phyloP scores from a whole-genome alignment of 2,888 invertebrate genomes.

The Pogonocherus hispidulus region DNA sequence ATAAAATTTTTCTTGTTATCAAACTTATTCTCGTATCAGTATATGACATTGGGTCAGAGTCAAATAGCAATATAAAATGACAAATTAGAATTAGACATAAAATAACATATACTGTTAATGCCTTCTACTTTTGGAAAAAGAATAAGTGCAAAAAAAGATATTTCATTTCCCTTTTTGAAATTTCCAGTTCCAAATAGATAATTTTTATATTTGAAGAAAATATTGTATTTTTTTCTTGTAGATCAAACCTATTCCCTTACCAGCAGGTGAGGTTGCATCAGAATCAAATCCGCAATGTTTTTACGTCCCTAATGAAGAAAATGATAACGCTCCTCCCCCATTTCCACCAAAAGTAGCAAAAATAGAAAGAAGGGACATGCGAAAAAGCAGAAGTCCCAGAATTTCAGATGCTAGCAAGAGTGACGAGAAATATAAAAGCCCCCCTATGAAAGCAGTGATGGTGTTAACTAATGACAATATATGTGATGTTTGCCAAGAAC shows the following conservation, averaged over 20 bases:
- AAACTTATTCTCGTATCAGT: too few species aligned
- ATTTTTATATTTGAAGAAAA: too few species aligned
- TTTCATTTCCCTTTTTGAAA: too few species aligned
- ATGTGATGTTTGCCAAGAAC: constrained; percentile 78
- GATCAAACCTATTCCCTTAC: constrained; percentile 85
- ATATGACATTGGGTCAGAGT: too few species aligned
- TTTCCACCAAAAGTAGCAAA: constrained; percentile 36
- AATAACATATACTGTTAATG: too few species aligned
- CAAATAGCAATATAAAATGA: too few species aligned
- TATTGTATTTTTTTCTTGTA: constrained; percentile 63
- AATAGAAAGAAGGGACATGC: constrained; percentile 42
- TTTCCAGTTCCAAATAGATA: too few species aligned
- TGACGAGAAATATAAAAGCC: neutral
- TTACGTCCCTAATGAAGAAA: constrained; percentile 80
- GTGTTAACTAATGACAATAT: constrained; percentile 65
- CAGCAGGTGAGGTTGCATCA: constrained; percentile 78
- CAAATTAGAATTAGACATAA: too few species aligned
- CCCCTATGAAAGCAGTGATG: constrained; percentile 26
- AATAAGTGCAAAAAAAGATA: too few species aligned
- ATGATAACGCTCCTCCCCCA: constrained; percentile 69
- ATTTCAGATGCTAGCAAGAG: constrained; percentile 32
- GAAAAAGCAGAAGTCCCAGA: constrained; percentile 49
- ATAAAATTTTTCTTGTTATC: too few species aligned
- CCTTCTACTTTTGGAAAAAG: too few species aligned
- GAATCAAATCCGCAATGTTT: constrained; percentile 83